phyloP scores from a whole-genome alignment of 2,888 invertebrate species.

The Yponomeuta evonymella region DNA sequence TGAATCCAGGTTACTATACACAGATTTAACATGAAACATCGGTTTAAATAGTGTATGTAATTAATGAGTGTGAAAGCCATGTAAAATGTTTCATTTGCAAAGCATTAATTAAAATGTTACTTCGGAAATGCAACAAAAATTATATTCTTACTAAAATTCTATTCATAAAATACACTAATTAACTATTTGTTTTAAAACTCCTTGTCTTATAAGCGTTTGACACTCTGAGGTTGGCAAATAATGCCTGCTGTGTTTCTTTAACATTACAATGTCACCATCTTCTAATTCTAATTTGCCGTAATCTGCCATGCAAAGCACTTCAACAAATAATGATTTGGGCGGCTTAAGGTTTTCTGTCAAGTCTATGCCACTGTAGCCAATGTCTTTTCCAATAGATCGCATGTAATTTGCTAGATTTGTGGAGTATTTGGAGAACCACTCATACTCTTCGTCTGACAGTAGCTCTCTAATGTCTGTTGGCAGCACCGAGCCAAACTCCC shows the following conservation, averaged over 20 bases:
- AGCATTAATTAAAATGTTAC: not conserved
- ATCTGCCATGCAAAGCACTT: slow-evolving; percentile 92
- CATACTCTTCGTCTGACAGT: slow-evolving; percentile 87
- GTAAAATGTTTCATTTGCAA: no score
- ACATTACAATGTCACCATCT: slow-evolving; percentile 91
- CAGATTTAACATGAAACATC: no score
- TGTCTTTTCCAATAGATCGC: slow-evolving; percentile 88
- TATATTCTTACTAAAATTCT: no score
- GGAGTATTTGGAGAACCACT: slow-evolving; percentile 94
- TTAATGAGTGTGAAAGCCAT: no score
- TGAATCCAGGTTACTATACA: no score
- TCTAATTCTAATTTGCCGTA: slow-evolving; percentile 96
- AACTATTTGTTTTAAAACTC: slow-evolving; percentile 86
- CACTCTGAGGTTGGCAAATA: slow-evolving; percentile 91
- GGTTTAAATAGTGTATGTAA: no score
- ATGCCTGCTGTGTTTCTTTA: slow-evolving; percentile 94
- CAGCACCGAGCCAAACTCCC: slow-evolving; percentile 96
- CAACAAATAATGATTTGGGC: slow-evolving; percentile 93
- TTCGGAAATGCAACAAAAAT: not conserved
- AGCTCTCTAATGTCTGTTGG: slow-evolving; percentile 89
- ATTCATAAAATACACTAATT: not conserved
- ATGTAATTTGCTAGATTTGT: slow-evolving; percentile 91
- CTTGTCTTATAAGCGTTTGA: slow-evolving; percentile 92
- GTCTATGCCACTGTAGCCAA: slow-evolving; percentile 83
- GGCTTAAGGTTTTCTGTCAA: slow-evolving; percentile 91